Base-by-base conservation (phyloP, 1,140 invertebrate genomes). In the Leucophenga varia region DNA sequence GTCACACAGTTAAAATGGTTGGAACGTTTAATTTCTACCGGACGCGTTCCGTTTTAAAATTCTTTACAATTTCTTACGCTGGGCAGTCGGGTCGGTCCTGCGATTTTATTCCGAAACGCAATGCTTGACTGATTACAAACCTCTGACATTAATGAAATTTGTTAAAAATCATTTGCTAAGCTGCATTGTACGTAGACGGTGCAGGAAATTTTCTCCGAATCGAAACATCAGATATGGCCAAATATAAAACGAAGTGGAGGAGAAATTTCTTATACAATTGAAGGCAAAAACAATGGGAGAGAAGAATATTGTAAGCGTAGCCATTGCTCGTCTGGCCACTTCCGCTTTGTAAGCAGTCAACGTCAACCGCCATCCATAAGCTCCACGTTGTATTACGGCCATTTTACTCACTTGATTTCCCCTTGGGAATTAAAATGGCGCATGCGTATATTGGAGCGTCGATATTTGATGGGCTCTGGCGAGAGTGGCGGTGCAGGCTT, bases 61-160 rank as follows among this genome's bases (percentile, higher is more conserved):
- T n/a, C n/a, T n/a, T n/a, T n/a, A n/a, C n/a, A n/a, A n/a, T 47
- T 47, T 28, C 21, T 36, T 28, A 20, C 18, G 9, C 17, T 31
- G 20, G 9, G 17, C 30, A 16, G 19, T 18, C 35, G 28, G 9
- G n/a, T 40, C n/a, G 16, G 17, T 47, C 3, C 8, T 13, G 12
- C 35, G 31, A 21, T 14, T n/a, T 16, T 37, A n/a, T 60, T 60
- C 64, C 54, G 53, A 68, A 71, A 68, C 60, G 64, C 64, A 64
- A 67, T 72, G 68, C 68, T 72, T 72, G 68, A 71, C 63, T 72
- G 68, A 72, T 72, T 72, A 71, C 68, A 58, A 56, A 63, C 64
- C 68, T 72, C 68, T 72, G 68, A 68, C 64, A 64, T 68, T 71
- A 72, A 68, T 68, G 64, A 63, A 68, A 71, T 65, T 68, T 71